These are phyloP conservation scores for Rhinichthys osculus DNA, from an alignment of 2,797 vertebrate species.

Conservation along the genomic window DNA sequence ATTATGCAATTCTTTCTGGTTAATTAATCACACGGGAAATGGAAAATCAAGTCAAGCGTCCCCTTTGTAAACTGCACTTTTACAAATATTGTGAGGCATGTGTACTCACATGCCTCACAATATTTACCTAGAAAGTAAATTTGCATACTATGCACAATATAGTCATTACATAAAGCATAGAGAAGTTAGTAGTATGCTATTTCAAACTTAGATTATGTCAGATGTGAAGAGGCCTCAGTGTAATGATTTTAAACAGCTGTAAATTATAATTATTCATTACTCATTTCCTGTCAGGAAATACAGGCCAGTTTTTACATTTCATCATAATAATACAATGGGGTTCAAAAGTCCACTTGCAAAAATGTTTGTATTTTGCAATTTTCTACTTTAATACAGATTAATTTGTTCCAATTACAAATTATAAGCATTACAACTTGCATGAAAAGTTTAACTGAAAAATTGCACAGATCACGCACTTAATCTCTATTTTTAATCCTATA, in stretches of 20 bases:
- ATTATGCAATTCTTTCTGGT: background rate
- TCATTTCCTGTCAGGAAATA: conserved; percentile 17
- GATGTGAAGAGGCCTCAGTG: background rate
- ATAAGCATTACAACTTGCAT: background rate
- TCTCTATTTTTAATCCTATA: background rate
- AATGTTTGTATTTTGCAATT: background rate
- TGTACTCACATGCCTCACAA: too few relatives aligned
- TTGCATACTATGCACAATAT: background rate
- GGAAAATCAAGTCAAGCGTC: background rate
- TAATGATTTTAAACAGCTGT: background rate
- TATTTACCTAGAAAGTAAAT: background rate
- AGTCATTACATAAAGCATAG: background rate
- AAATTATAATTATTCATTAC: background rate
- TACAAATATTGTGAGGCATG: background rate
- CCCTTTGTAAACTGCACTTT: background rate
- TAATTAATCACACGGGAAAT: background rate
- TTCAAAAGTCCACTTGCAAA: conserved; percentile 4
- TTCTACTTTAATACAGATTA: background rate
- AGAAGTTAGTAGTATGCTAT: background rate
- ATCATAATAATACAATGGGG: background rate
- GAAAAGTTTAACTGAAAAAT: background rate
- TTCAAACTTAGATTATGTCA: background rate
- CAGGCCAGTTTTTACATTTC: conserved; percentile 6
- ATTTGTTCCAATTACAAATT: background rate
- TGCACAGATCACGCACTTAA: background rate